Evolutionary conservation across 1,140 invertebrate genomes (phyloP).

Genomic region (Brachionus angularis): DNA sequence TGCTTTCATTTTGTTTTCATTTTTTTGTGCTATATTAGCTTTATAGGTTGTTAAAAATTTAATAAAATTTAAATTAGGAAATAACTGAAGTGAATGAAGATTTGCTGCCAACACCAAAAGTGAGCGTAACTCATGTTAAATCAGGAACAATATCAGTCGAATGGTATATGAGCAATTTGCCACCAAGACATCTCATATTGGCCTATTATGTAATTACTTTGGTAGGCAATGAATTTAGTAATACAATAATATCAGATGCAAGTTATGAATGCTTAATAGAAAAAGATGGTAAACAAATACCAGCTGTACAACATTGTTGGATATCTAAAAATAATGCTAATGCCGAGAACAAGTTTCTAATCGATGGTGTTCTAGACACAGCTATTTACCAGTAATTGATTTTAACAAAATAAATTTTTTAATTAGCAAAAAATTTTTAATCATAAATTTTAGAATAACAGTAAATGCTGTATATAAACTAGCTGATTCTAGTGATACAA

Average conservation of each 20-base stretch:
- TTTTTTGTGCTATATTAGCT: too few relatives aligned
- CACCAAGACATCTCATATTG: constrained; percentile 35
- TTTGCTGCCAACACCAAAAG: neutral
- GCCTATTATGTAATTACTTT: constrained; percentile 54
- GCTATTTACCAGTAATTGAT: constrained; percentile 51
- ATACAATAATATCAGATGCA: constrained; percentile 53
- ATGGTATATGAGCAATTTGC: neutral
- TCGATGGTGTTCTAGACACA: constrained; percentile 52
- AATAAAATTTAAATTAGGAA: too few relatives aligned
- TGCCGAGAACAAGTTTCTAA: constrained; percentile 48
- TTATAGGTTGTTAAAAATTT: too few relatives aligned
- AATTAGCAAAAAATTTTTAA: constrained; percentile 2
- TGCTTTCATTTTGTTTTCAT: too few relatives aligned
- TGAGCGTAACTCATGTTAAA: constrained; percentile 4
- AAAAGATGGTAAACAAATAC: constrained; percentile 50
- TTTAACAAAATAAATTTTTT: neutral
- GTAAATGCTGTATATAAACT: constrained; percentile 55
- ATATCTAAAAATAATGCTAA: constrained; percentile 47
- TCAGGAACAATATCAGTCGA: constrained; percentile 12
- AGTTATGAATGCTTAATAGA: constrained; percentile 57
- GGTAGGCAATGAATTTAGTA: constrained; percentile 52
- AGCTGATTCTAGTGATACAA: constrained; percentile 49
- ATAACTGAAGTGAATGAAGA: constrained; percentile 32
- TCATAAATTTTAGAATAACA: constrained; percentile 51
- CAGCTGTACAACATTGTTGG: constrained; percentile 56